Evolutionary conservation across 2,113 vertebrate genomes (phyloP).

Genomic region (Podilymbus podiceps): DNA sequence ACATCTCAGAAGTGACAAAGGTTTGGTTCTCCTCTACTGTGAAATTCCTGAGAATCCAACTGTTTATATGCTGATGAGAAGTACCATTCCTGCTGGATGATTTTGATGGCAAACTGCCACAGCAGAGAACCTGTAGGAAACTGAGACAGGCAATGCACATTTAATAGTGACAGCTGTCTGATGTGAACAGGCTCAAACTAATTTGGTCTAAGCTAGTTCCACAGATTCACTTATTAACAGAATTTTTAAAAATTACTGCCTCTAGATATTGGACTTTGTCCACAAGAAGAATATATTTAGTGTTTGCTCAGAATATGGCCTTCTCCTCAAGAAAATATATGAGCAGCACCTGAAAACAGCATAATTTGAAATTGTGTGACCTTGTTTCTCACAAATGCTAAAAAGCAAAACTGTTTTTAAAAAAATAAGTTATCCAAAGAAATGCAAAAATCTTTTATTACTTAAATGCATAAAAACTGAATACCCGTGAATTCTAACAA

Average conservation of each 20-base stretch:
- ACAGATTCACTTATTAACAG: background rate
- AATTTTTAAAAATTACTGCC: background rate
- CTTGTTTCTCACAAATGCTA: background rate
- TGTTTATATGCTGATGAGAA: background rate
- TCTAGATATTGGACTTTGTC: background rate
- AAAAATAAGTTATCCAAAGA: background rate
- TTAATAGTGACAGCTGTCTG: background rate
- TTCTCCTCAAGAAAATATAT: background rate
- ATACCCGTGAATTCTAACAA: background rate
- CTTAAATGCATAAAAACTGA: background rate
- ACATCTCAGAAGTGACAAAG: background rate
- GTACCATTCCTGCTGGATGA: background rate
- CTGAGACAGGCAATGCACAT: background rate
- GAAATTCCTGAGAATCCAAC: background rate
- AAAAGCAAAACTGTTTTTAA: background rate
- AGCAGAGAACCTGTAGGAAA: background rate
- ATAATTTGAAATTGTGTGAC: background rate
- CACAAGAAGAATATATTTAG: background rate
- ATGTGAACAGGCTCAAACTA: background rate
- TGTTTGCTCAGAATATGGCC: background rate
- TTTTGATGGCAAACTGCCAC: background rate
- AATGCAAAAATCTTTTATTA: background rate
- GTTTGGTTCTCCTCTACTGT: background rate
- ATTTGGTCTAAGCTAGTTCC: background rate
- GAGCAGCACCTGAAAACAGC: background rate